Evolutionary conservation across 2,113 vertebrate genomes (phyloP).

Genomic region (Saccopteryx bilineata): DNA sequence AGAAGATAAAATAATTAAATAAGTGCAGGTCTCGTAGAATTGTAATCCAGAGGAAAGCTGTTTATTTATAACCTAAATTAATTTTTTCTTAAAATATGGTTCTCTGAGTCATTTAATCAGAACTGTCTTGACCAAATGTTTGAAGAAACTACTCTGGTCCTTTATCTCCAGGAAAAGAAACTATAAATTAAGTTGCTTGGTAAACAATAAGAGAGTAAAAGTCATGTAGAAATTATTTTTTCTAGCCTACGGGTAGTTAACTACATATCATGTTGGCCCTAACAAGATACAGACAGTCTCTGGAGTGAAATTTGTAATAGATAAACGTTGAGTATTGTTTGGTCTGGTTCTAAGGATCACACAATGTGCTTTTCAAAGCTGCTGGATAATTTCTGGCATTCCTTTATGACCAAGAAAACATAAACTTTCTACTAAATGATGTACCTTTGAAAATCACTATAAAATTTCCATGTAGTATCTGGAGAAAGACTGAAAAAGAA

Average conservation of each 20-base stretch:
- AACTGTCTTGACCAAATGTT: not conserved
- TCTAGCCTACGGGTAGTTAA: not conserved
- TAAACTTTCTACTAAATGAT: slow-evolving; percentile 28
- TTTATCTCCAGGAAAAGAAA: slow-evolving; percentile 52
- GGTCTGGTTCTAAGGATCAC: slow-evolving; percentile 32
- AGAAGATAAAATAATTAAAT: slow-evolving; percentile 41
- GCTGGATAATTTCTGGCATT: not conserved
- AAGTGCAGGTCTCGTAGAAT: not conserved
- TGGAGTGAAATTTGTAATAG: slow-evolving; percentile 41
- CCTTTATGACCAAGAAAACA: slow-evolving; percentile 20
- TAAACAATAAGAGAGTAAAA: slow-evolving; percentile 22
- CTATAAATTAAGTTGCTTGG: not conserved
- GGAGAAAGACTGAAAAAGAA: not conserved
- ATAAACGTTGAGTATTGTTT: not conserved
- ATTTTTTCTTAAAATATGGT: slow-evolving; percentile 45
- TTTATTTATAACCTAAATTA: slow-evolving; percentile 36
- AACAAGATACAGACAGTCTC: not conserved
- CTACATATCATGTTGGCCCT: not conserved
- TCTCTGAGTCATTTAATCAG: slow-evolving; percentile 51
- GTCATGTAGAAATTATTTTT: not conserved
- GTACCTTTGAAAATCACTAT: slow-evolving; percentile 40
- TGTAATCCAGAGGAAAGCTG: not conserved
- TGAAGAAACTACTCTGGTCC: not conserved
- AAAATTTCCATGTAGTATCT: not conserved
- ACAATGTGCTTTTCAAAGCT: slow-evolving; percentile 15